These are phyloP conservation scores for Chaetorhynchus papuensis DNA, from an alignment of 2,113 vertebrate genomes.

Conservation along the genomic window DNA sequence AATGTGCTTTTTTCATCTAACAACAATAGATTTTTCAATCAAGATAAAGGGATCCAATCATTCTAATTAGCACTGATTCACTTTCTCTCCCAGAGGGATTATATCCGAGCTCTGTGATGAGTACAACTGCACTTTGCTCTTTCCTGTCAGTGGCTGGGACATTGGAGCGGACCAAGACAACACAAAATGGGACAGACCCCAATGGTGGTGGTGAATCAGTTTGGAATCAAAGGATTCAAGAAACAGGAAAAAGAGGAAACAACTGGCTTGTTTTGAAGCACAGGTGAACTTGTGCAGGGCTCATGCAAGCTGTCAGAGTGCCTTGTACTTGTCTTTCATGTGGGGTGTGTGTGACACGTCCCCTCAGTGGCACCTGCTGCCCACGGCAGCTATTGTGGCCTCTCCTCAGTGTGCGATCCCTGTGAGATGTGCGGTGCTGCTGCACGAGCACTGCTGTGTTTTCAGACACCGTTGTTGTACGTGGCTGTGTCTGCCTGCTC, in stretches of 20 bases:
- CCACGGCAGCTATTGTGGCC: fast-evolving
- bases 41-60: not conserved
- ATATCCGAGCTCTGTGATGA: not conserved
- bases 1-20: not conserved
- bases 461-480: fast-evolving
- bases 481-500: not conserved
- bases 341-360: fast-evolving
- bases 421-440: not conserved
- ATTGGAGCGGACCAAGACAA: not conserved
- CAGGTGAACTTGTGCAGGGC: fast-evolving
- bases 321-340: fast-evolving
- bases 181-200: fast-evolving
- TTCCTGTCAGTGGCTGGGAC: not conserved
- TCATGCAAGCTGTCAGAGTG: fast-evolving
- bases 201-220: not conserved
- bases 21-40: not conserved
- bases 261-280: fast-evolving
- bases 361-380: fast-evolving
- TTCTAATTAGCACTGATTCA: not conserved
- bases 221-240: not conserved
- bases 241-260: too few relatives aligned
- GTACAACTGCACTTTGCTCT: not conserved
- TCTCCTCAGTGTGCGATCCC: fast-evolving
- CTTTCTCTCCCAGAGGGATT: not conserved
- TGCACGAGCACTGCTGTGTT: fast-evolving